Evolutionary conservation across 1,140 invertebrate species (phyloP), one percentile per base, ranked within the genome.

Genomic region (Brachionus rubens): DNA sequence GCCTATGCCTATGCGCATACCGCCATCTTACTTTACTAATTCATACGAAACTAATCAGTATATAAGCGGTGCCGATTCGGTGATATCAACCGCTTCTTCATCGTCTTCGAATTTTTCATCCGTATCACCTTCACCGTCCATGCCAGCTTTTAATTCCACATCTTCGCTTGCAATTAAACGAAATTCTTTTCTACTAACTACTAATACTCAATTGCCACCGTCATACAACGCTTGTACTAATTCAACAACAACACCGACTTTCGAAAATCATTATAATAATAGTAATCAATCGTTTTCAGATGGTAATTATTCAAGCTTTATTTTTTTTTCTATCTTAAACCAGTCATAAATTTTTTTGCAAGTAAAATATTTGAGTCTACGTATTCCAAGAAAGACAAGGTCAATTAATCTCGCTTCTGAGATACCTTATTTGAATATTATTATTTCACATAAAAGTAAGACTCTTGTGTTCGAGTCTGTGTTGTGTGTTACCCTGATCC

Each of bases 21-120:
- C n/a, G n/a, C n/a, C n/a, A n/a, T n/a, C n/a, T n/a, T n/a, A n/a
- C n/a, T n/a, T n/a, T n/a, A n/a, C n/a, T n/a, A n/a, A n/a, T n/a
- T n/a, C 68, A 28, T 48, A 43, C 7, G 28, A 40, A 21, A 41
- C 41, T 46, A 26, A 19, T 41, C 21, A 26, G 21, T 43, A 65
- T 36, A 65, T 19, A 24, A 21, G 46, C 21, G 68, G 43, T 9
- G 68, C 30, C 46, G 68, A 72, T 43, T 48, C 68, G 46, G 46
- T 70, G 0, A 33, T 48, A 43, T 70, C 65, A 40, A 47, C 47
- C 4, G 28, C 26, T 70, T 70, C 47, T 33, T 72, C 68, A 7
- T 72, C 68, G 6, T 72, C 68, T 19, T 72, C 68, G 46, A 50
- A 43, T 50, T n/a, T 72, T 10, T 72, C 68, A 21, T 50, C 59